phyloP scores from a whole-genome alignment of 2,113 vertebrate genomes.

The Cololabis saira region DNA sequence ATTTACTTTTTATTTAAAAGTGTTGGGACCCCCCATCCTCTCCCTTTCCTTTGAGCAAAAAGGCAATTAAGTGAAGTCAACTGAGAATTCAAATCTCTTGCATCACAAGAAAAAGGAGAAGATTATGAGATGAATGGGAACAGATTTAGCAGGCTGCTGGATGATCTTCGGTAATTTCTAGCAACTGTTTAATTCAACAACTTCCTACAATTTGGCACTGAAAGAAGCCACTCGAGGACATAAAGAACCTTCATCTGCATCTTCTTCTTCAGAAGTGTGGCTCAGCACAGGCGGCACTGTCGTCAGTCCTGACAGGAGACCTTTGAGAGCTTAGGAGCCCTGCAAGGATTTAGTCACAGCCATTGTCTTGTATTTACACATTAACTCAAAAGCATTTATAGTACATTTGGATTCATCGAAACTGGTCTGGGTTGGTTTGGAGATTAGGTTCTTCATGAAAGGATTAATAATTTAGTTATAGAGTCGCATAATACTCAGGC shows the following conservation, averaged over 20 bases:
- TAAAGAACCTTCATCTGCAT: slow-evolving; percentile 65
- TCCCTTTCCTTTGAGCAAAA: slow-evolving; percentile 78
- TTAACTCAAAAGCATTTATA: background rate
- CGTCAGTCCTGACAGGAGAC: slow-evolving; percentile 51
- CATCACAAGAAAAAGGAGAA: slow-evolving; percentile 77
- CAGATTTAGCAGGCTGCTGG: slow-evolving; percentile 79
- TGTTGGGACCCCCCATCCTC: slow-evolving; percentile 56
- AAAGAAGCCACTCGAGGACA: slow-evolving; percentile 75
- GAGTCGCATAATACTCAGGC: background rate
- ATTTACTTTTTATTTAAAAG: slow-evolving; percentile 86
- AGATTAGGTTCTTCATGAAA: slow-evolving; percentile 26
- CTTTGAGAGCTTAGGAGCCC: slow-evolving; percentile 41
- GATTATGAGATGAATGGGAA: slow-evolving; percentile 78
- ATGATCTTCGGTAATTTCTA: slow-evolving; percentile 78
- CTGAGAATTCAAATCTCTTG: slow-evolving; percentile 82
- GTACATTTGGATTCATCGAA: background rate
- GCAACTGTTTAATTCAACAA: slow-evolving; percentile 79
- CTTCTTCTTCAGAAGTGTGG: slow-evolving; percentile 52
- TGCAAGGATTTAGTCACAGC: slow-evolving; percentile 26
- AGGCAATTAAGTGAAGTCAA: slow-evolving; percentile 86
- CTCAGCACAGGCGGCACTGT: slow-evolving; percentile 29
- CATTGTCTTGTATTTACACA: slow-evolving; percentile 13
- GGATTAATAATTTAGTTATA: background rate
- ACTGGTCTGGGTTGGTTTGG: slow-evolving; percentile 5
- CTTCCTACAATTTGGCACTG: slow-evolving; percentile 81